Evolutionary conservation across 2,797 vertebrate genomes (phyloP).

Genomic region (Eurystomus glaucurus): DNA sequence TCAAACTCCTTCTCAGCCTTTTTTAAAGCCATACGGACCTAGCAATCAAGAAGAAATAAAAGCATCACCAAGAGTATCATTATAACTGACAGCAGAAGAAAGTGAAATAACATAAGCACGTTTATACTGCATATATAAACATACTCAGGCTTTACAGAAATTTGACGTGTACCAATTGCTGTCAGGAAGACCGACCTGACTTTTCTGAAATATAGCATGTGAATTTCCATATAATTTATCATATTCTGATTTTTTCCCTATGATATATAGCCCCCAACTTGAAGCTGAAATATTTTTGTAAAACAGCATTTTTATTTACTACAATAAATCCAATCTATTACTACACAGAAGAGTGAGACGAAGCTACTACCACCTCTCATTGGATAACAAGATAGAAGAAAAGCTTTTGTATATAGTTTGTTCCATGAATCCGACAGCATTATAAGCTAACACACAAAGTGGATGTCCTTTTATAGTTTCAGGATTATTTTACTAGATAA

Average conservation of each 20-base stretch:
- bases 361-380: neutral
- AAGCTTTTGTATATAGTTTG: neutral
- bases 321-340: neutral
- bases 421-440: neutral
- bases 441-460: neutral
- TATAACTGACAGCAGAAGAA: neutral
- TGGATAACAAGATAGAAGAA: neutral
- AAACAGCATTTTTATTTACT: neutral
- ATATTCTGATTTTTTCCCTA: neutral
- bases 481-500: conserved; percentile 7
- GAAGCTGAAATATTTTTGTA: neutral
- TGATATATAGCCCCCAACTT: neutral
- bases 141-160: neutral
- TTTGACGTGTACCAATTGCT: neutral
- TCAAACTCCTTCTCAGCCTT: conserved; percentile 98
- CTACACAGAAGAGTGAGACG: neutral
- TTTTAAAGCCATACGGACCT: conserved; percentile 98
- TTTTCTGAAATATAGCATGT: neutral
- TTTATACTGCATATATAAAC: neutral
- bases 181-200: neutral
- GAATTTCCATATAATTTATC: neutral
- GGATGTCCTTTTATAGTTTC: neutral
- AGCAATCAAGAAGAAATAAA: conserved; percentile 1
- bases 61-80: neutral
- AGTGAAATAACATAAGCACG: neutral